These are phyloP conservation scores for Pseudopipra pipra DNA, from an alignment of 2,113 vertebrate genomes.

Conservation along the genomic window DNA sequence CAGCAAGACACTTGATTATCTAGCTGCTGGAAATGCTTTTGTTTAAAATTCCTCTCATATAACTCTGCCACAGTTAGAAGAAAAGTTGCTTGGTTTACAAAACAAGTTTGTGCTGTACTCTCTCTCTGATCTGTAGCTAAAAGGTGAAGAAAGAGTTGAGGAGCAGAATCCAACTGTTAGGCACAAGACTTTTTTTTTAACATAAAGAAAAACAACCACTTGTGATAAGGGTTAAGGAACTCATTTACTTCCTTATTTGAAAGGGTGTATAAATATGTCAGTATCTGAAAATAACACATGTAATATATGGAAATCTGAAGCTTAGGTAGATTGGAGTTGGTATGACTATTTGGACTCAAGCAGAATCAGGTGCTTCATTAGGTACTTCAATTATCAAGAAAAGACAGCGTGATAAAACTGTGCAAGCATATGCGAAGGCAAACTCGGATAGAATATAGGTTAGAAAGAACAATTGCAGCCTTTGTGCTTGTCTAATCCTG, in stretches of 20 bases:
- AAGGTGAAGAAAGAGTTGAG: not conserved
- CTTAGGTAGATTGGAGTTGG: not conserved
- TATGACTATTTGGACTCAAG: not conserved
- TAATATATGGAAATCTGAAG: not conserved
- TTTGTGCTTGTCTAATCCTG: not conserved
- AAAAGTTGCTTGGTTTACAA: conserved; percentile 38
- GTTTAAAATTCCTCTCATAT: conserved; percentile 57
- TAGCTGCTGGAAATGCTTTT: conserved; percentile 68
- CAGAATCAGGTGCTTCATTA: not conserved
- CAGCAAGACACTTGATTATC: conserved; percentile 70
- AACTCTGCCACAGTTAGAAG: conserved; percentile 47
- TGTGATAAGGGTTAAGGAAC: not conserved
- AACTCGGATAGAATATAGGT: not conserved
- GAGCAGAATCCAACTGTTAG: not conserved
- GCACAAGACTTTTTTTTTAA: not conserved
- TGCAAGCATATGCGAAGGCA: not conserved
- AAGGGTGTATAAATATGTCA: not conserved
- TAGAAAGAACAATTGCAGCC: not conserved
- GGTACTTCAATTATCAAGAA: not conserved
- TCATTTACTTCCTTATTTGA: not conserved
- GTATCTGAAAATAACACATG: not conserved
- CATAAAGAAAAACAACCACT: not conserved
- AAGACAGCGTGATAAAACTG: not conserved
- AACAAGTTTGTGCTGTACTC: conserved; percentile 12
- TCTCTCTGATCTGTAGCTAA: not conserved